Evolutionary conservation across 1,140 invertebrate species (phyloP).

Genomic region (Lordiphosa clarofinis): DNA sequence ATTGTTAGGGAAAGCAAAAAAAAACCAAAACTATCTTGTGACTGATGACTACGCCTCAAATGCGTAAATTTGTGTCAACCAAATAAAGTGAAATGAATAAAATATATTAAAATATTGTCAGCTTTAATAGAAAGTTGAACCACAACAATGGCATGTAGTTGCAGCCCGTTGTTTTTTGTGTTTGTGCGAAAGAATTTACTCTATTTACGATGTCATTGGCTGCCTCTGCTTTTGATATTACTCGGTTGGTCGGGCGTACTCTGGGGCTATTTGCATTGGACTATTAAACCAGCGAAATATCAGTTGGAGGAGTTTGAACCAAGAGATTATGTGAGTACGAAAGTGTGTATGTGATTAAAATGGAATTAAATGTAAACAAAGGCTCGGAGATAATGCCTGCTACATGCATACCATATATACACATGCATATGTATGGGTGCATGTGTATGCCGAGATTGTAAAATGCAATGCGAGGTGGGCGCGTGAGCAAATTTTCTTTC

Average conservation of each 20-base stretch:
- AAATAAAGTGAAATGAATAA: slow-evolving; percentile 1
- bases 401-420: not conserved
- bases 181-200: slow-evolving; percentile 54
- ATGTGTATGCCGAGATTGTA: not conserved
- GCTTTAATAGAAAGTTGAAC: not conserved
- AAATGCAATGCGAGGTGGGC: too few relatives aligned
- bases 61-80: too few relatives aligned
- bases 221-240: slow-evolving; percentile 18
- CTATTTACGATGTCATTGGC: slow-evolving; percentile 22
- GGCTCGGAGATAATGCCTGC: too few relatives aligned
- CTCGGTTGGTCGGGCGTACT: slow-evolving; percentile 1
- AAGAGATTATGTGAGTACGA: slow-evolving; percentile 49
- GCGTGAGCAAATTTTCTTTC: too few relatives aligned
- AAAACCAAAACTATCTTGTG: not conserved
- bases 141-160: slow-evolving; percentile 39
- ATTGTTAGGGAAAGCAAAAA: not conserved
- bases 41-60: too few relatives aligned
- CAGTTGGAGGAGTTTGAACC: slow-evolving; percentile 26
- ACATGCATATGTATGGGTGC: slow-evolving; percentile 1
- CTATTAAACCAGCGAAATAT: slow-evolving; percentile 4
- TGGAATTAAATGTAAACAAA: too few relatives aligned
- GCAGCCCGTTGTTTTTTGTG: slow-evolving; percentile 44
- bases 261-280: slow-evolving; percentile 38
- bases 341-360: not conserved
- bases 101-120: too few relatives aligned